Evolutionary conservation across 2,797 vertebrate species (phyloP), one percentile per base, ranked within the genome.

Genomic region (Leptatherina wallacei): DNA sequence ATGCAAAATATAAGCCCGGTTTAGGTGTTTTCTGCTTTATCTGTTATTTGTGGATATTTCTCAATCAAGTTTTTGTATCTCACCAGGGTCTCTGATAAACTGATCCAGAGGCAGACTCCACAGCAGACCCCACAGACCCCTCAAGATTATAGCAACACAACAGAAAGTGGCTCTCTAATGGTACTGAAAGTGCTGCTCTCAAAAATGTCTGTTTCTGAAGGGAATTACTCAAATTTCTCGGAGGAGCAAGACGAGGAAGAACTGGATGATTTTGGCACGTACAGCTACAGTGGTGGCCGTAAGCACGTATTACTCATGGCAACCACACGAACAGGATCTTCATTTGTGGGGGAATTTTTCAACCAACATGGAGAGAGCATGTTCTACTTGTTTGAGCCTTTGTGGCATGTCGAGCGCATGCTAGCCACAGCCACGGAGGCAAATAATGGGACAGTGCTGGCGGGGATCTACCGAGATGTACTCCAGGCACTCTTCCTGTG

Each of bases 271-370:
- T 27, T 55, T 6, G 76, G 38, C 61, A 3, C 2, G 0, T 42
- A 73, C 71, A 69, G 62, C 38, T 60, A 51, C 55, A 71, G 60
- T 1, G 42, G 52, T 0, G 88, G 91, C 0, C 95, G 88, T 11
- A 96, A 96, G 81, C 97, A 99, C 6, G 88, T 99, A 66, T 91
- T 99, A n/a, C 94, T 99, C 30, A 92, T 99, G 95, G 97, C 98
- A 71, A 96, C 96, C 55, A 98, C 98, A 0, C 95, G 98, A 68
- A 98, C 98, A 0, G 98, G 98, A 24, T 99, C 98, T 61, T 99
- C 98, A 0, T 99, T 99, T 0, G 96, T 99, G 6, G 98, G 98
- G 0, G 97, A 99, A 79, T 98, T 99, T 88, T 99, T 99, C 91
- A 99, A 99, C 94, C 97, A 99, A 89, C 97, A 99, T 24, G 94